Evolutionary conservation across 1,140 invertebrate species (phyloP), one percentile per base, ranked within the genome.

Genomic region (Drosophila guanche): DNA sequence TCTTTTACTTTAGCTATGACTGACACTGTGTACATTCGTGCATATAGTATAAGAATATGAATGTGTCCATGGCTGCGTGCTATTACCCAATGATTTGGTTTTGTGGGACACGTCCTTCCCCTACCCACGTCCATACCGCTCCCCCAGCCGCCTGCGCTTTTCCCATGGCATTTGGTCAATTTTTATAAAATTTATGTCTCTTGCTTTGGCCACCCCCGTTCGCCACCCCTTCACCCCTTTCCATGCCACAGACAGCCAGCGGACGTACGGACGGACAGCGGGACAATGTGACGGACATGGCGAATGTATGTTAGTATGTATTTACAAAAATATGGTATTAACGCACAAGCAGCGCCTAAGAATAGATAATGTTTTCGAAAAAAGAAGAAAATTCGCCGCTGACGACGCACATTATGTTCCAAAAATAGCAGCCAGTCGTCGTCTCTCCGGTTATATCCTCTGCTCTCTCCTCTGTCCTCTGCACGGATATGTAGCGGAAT

Each of bases 321-420:
- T 83, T 86, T 83, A 66, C 74, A 83, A 73, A 86, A 83, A 86
- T 83, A 88, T 88, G 78, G 83, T 86, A 88, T 88, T 89, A 78
- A 88, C 83, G 78, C 83, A 88, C 83, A 88, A 85, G 81, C 51
- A 42, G 51, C 46, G 43, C 29, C 71, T 88, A 86, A 62, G 69
- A 86, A 86, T 86, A 86, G 74, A 86, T 59, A 62, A 78, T 86
- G 75, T 86, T 88, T 86, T 88, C 33, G 70, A 88, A 88, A 81
- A 85, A 86, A 88, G 52, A 75, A 85, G 61, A 79, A 78, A 77
- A 75, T 51, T 63, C 66, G 45, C 74, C 62, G 63, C 83, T 88
- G 78, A 86, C 78, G 75, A 86, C 83, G 83, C 83, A 86, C 78
- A 86, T 71, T 76, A 83, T 88, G 65, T 40, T 60, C 81, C 63